A percentile compares a stretch with the other conserved stretches of the same genome.
These are phyloP conservation scores for Hippoglossus hippoglossus DNA, from an alignment of 2,797 vertebrate genomes.

Conservation along the genomic window DNA sequence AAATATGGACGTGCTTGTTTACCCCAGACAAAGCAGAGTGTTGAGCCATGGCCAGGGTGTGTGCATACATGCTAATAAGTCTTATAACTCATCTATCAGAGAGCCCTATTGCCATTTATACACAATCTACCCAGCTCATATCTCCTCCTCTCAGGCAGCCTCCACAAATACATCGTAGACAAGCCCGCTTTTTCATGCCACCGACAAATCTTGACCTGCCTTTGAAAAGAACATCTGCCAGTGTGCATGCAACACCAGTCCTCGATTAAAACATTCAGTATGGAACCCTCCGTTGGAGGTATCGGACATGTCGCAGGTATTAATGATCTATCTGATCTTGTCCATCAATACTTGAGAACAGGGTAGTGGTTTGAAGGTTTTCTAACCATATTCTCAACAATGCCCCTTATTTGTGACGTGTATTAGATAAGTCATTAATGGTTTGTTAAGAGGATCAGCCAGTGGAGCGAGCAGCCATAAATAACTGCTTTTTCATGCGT, in stretches of 20 bases:
- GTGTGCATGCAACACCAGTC: not conserved
- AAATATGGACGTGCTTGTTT: constrained; percentile 38
- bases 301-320: not conserved
- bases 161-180: constrained; percentile 9
- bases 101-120: constrained; percentile 48
- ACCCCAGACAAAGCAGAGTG: constrained; percentile 15
- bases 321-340: constrained; percentile 6
- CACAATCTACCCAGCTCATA: constrained; percentile 32
- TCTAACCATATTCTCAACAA: constrained; percentile 17
- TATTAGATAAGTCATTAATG: constrained; percentile 18
- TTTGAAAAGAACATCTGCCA: constrained; percentile 13
- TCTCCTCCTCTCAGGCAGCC: constrained; percentile 23
- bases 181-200: constrained; percentile 4
- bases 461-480: not conserved
- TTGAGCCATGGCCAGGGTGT: constrained; percentile 19
- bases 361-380: not conserved
- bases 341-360: constrained; percentile 1
- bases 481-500: constrained; percentile 30
- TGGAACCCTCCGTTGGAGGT: not conserved
- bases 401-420: constrained; percentile 17
- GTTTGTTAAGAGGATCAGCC: constrained; percentile 19
- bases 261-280: not conserved
- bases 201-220: constrained; percentile 19
- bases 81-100: constrained; percentile 54
- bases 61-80: constrained; percentile 60